Evolutionary conservation across 1,140 invertebrate species (phyloP), one percentile per base, ranked within the genome.

Genomic region (Drosophila sulfurigaster): DNA sequence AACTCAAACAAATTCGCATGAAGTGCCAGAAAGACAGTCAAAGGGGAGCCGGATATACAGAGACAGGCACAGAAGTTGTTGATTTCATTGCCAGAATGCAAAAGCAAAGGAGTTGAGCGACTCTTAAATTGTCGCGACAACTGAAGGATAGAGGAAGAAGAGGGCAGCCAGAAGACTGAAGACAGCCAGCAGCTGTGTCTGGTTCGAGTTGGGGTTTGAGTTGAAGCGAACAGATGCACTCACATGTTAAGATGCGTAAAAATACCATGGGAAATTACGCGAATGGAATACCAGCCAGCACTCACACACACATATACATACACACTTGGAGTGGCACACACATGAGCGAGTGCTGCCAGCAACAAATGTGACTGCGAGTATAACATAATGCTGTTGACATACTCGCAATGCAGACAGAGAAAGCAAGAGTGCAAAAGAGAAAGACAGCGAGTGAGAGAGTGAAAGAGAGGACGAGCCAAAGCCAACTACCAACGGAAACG

Each of bases 201-300:
- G 51, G n/a, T 20, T 8, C 30, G 28, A 35, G 13, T 35, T 65
- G 11, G 32, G 41, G 20, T 32, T 20, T 16, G 35, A 3, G 15
- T 43, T 38, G 65, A 46, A 30, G 57, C 30, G 10, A 63, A 51
- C 64, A 67, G 69, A 78, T 88, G 83, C 80, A 86, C 76, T 82
- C 75, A 74, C 73, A 77, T 82, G 72, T 68, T 81, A 70, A 71
- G 73, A 75, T 48, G 69, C 62, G 74, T 66, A 66, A 72, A 76
- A 72, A 76, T 89, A 75, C 78, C 83, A 89, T 83, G 83, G 83
- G 83, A 88, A 88, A 88, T 88, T 88, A 88, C 83, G 81, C 83
- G 83, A 88, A 69, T 89, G 83, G 83, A 88, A 88, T 83, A 71
- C 66, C 56, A 80, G 67, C 25, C 49, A 56, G 67, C 16, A 60